Percentiles rank a stretch among this genome's conserved stretches.
phyloP scores from a whole-genome alignment of 2,888 invertebrate species.

The Timandra comae region DNA sequence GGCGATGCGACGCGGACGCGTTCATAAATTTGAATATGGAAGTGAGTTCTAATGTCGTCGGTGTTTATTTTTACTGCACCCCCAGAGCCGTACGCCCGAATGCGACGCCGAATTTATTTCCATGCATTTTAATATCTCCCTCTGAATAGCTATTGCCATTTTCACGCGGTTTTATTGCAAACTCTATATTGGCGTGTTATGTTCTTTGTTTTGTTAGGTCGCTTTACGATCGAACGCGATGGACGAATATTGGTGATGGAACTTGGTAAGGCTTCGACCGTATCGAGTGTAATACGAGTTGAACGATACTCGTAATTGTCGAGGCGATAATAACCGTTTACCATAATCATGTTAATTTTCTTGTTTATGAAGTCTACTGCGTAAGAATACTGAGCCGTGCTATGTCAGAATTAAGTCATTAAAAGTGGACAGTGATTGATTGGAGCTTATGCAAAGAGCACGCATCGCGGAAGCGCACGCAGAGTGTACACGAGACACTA shows the following conservation, averaged over 20 bases:
- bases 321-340: slow-evolving; percentile 48
- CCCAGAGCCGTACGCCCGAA: slow-evolving; percentile 74
- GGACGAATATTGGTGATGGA: slow-evolving; percentile 58
- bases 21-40: slow-evolving; percentile 78
- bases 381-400: slow-evolving; percentile 36
- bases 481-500: slow-evolving; percentile 41
- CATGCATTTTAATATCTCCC: slow-evolving; percentile 78
- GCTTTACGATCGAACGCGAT: slow-evolving; percentile 55
- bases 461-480: slow-evolving; percentile 61
- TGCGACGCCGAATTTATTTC: slow-evolving; percentile 78
- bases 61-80: slow-evolving; percentile 79
- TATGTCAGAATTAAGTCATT: slow-evolving; percentile 70
- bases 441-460: slow-evolving; percentile 52
- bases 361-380: slow-evolving; percentile 49
- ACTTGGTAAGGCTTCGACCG: slow-evolving; percentile 54
- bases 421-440: slow-evolving; percentile 66
- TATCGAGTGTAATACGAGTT: slow-evolving; percentile 35
- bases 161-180: slow-evolving; percentile 73
- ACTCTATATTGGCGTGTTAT: slow-evolving; percentile 50
- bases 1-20: slow-evolving; percentile 50
- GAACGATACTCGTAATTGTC: slow-evolving; percentile 33
- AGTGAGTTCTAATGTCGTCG: slow-evolving; percentile 77
- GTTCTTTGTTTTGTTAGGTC: slow-evolving; percentile 60
- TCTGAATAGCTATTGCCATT: slow-evolving; percentile 75
- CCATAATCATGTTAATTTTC: slow-evolving; percentile 50